These are phyloP conservation scores for Scaptodrosophila latifasciaeformis DNA, from an alignment of 2,888 invertebrate species.

Conservation along the genomic window DNA sequence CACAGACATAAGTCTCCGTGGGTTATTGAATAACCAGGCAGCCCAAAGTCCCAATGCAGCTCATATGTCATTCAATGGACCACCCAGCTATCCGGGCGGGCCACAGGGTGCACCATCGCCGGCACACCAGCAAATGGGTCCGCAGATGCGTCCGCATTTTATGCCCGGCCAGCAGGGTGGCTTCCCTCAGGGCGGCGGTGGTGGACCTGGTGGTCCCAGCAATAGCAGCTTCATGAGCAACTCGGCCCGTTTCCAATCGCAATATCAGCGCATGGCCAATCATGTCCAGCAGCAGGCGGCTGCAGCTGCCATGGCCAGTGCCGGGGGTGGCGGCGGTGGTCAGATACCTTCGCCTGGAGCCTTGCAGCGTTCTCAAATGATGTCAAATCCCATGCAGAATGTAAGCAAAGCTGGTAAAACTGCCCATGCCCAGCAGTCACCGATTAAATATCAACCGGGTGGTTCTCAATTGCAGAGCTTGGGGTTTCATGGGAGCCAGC, in stretches of 20 bases:
- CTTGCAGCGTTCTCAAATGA: constrained; percentile 71
- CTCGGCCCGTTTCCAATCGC: constrained; percentile 72
- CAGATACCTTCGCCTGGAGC: constrained; percentile 72
- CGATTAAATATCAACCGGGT: background rate
- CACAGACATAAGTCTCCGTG: constrained; percentile 75
- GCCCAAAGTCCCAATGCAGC: constrained; percentile 73
- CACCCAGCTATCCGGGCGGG: constrained; percentile 73
- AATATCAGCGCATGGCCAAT: constrained; percentile 74
- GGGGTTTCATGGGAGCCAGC: constrained; percentile 75
- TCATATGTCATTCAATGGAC: constrained; percentile 73
- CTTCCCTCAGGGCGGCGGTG: constrained; percentile 70
- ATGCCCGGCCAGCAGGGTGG: constrained; percentile 74
- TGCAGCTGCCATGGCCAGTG: constrained; percentile 72
- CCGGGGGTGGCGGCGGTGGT: constrained; percentile 57
- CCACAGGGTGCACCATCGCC: constrained; percentile 73
- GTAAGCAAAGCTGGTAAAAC: constrained; percentile 54
- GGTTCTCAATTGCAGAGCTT: constrained; percentile 59
- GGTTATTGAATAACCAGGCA: constrained; percentile 75
- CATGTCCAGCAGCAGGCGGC: constrained; percentile 80
- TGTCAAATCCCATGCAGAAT: constrained; percentile 75
- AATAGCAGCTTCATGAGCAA: constrained; percentile 75
- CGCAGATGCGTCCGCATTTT: constrained; percentile 74
- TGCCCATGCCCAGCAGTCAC: background rate
- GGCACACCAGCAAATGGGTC: constrained; percentile 71
- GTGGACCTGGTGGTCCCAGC: constrained; percentile 70